These are phyloP conservation scores for Drosophila macrothrix DNA, from an alignment of 2,888 invertebrate genomes.

Conservation along the genomic window DNA sequence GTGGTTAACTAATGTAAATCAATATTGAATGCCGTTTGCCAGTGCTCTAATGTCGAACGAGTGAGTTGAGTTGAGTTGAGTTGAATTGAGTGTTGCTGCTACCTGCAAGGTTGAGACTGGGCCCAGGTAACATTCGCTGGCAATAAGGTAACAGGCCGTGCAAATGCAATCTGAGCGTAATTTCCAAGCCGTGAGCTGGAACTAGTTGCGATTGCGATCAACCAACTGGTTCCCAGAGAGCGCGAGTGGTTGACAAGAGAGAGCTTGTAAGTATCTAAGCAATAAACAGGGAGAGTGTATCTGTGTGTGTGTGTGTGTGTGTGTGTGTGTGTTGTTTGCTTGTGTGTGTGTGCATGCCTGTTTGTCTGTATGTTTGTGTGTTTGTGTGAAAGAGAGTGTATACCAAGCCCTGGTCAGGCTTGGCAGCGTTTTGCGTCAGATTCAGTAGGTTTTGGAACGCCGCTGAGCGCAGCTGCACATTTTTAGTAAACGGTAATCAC, in stretches of 20 bases:
- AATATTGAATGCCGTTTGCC: slow-evolving; percentile 40
- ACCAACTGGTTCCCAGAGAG: slow-evolving; percentile 52
- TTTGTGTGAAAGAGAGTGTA: slow-evolving; percentile 24
- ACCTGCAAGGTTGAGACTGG: slow-evolving; percentile 55
- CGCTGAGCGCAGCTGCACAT: slow-evolving; percentile 79
- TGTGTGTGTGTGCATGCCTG: slow-evolving; percentile 15
- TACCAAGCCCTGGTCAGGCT: slow-evolving; percentile 27
- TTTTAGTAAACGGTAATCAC: slow-evolving; percentile 61
- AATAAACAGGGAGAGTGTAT: neutral
- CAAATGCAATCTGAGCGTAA: slow-evolving; percentile 71
- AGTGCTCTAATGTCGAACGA: slow-evolving; percentile 33
- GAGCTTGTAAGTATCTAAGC: neutral
- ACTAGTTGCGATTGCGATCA: slow-evolving; percentile 66
- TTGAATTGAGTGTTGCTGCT: slow-evolving; percentile 11
- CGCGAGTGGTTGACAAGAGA: slow-evolving; percentile 7
- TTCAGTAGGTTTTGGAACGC: slow-evolving; percentile 81
- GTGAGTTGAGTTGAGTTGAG: slow-evolving; percentile 19
- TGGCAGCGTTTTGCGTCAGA: slow-evolving; percentile 38
- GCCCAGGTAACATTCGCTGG: slow-evolving; percentile 51
- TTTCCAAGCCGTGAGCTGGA: slow-evolving; percentile 60
- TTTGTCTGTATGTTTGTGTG: slow-evolving; percentile 4
- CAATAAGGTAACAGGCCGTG: slow-evolving; percentile 30
- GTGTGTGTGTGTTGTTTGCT: slow-evolving; percentile 10
- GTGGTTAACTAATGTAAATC: slow-evolving; percentile 48
- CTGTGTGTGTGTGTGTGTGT: slow-evolving; percentile 4